Base-by-base conservation (phyloP, 2,797 vertebrate genomes). In the Poecilia velifera region DNA sequence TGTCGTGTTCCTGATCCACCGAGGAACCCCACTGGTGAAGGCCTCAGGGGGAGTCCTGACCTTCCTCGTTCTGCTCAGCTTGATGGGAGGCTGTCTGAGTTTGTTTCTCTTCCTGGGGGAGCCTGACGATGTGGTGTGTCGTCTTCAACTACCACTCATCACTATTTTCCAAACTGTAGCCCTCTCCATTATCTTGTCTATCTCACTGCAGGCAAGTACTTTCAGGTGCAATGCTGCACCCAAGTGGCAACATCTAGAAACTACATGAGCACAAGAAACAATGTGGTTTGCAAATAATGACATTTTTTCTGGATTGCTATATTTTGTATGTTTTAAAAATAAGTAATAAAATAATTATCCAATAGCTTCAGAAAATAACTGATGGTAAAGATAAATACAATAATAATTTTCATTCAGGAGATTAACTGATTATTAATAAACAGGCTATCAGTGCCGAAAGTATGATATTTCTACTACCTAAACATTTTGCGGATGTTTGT, bases 121-220 rank as follows among this genome's bases (percentile, higher is more conserved):
- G 82, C 98, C 97, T 0, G 79, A 84, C 0, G 34, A 93, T 0
- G 0, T 46, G 6, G 80, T 92, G 25, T 99, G 98, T 72, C 64
- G 22, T 3, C 64, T 93, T 18, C 97, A 97, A 93, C 91, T 97
- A 83, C 94, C 96, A 0, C 93, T 98, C 82, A 95, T 86, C 0
- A 93, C 92, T 25, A 93, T 97, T 73, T 95, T 97, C 64, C 96
- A 97, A 74, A 96, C 96, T 0, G 76, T 96, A 1, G 82, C 95
- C 43, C 94, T 97, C 68, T 96, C 96, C 0, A 78, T 93, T 74
- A 88, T 96, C 55, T 82, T 91, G n/a, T 91, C 86, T 72, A 86
- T 94, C 64, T 95, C 96, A 14, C 84, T 96, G 43, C 95, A 96
- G 95, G 96, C 96, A 72, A 94, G 79, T 1, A 74, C 73, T 39